Conservation (phyloP, 2,797 vertebrate genomes). For the Tangara arthus region DNA sequence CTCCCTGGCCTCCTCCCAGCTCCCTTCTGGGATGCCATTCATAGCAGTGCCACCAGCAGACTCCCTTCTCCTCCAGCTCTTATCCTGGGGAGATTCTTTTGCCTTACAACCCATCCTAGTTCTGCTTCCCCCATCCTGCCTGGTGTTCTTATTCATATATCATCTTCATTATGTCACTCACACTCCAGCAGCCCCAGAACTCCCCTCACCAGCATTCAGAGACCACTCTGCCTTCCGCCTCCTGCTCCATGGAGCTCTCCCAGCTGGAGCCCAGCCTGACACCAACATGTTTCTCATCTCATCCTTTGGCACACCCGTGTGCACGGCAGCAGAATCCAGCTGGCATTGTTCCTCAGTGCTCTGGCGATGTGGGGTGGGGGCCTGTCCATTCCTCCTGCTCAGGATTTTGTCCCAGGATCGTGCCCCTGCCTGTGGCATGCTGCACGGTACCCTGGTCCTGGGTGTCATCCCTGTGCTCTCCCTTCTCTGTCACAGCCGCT, state of each 20-base stretch:
- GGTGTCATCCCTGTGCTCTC: background rate
- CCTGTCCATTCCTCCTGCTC: background rate
- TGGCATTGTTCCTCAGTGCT: background rate
- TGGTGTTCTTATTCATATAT: background rate
- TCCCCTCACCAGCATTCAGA: background rate
- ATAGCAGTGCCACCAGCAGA: rapidly evolving
- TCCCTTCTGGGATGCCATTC: background rate
- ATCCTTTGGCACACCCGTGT: background rate
- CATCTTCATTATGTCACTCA: rapidly evolving
- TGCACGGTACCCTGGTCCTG: rapidly evolving
- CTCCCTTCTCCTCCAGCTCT: background rate
- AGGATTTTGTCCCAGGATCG: rapidly evolving
- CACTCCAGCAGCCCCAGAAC: background rate
- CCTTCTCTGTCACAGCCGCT: constrained; percentile 8
- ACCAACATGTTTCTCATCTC: background rate
- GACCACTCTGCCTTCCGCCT: background rate
- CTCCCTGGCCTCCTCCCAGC: background rate
- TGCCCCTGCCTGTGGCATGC: background rate
- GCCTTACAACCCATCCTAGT: background rate
- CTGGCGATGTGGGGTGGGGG: rapidly evolving
- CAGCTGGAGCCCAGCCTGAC: background rate
- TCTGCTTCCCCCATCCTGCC: background rate
- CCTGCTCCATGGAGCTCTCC: background rate
- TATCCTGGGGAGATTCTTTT: background rate
- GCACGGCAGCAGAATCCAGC: background rate